A percentile compares a stretch with the other conserved stretches of the same genome.
These are phyloP conservation scores for Acanthosepion esculentum DNA, from an alignment of 2,888 invertebrate species.

Conservation along the genomic window DNA sequence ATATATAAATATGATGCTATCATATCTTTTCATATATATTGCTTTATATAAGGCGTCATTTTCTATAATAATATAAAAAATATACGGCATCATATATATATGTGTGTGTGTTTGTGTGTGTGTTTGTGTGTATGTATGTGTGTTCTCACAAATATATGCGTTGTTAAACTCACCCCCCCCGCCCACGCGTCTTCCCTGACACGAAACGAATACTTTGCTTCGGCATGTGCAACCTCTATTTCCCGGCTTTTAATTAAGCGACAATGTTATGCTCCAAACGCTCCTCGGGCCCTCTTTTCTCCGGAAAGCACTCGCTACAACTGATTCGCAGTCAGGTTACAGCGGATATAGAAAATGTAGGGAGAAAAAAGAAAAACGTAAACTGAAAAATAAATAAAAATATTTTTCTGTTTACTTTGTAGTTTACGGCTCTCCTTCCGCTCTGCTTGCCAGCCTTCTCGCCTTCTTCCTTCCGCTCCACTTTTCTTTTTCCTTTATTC, in stretches of 20 bases:
- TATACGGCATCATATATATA: not conserved
- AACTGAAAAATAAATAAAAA: not conserved
- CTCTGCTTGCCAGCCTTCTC: not conserved
- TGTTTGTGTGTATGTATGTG: not conserved
- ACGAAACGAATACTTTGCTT: not conserved
- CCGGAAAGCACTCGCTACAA: not conserved
- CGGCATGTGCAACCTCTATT: not conserved
- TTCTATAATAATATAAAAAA: not conserved
- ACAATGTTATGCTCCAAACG: not conserved
- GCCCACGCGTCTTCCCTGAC: not conserved
- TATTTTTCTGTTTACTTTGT: not conserved
- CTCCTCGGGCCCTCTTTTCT: not conserved
- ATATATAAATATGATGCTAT: too few species aligned
- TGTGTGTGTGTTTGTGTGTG: not conserved
- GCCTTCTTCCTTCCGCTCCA: not conserved
- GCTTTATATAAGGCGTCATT: too few species aligned
- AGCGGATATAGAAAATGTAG: not conserved
- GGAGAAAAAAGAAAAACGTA: not conserved
- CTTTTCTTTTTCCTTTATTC: not conserved
- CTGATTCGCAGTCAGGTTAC: constrained; percentile 5
- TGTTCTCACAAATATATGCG: not conserved
- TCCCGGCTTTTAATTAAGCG: constrained; percentile 33
- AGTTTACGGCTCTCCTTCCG: not conserved
- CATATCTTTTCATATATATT: too few species aligned
- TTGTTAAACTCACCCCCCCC: too few species aligned